Conservation (phyloP, 2,888 invertebrate species). For the Auanema freiburgensis region DNA sequence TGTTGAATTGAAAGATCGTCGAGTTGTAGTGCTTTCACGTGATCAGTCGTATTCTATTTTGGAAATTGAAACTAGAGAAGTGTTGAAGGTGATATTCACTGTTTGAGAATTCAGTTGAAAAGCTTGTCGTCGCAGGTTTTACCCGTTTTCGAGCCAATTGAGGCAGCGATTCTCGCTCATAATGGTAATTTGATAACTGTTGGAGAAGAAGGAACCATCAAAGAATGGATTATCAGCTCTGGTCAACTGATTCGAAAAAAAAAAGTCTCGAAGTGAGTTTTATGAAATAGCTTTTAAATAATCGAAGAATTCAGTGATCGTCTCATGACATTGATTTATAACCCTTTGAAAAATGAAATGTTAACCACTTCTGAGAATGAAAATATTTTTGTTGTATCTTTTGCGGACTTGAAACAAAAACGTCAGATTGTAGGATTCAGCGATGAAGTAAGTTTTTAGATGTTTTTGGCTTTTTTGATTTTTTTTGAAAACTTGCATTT, state of each 20-base stretch:
- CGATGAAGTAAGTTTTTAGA: conserved; percentile 73
- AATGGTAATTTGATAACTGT: conserved; percentile 50
- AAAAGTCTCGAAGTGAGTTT: conserved; percentile 28
- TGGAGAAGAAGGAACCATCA: conserved; percentile 55
- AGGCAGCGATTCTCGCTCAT: conserved; percentile 37
- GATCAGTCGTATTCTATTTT: conserved; percentile 55
- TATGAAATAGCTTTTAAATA: neutral
- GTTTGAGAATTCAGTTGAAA: conserved; percentile 6
- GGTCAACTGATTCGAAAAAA: conserved; percentile 31
- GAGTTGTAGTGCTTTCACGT: conserved; percentile 42
- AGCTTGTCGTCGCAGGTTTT: conserved; percentile 34
- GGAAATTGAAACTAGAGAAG: conserved; percentile 44
- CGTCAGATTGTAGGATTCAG: conserved; percentile 84
- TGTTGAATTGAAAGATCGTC: conserved; percentile 24
- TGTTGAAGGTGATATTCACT: conserved; percentile 23
- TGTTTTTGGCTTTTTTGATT: neutral
- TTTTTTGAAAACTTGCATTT: neutral
- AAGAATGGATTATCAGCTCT: conserved; percentile 46
- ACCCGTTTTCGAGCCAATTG: conserved; percentile 50
- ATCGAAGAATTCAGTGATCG: conserved; percentile 19
- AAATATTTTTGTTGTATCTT: conserved; percentile 49
- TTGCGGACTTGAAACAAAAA: conserved; percentile 25
- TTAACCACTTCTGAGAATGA: conserved; percentile 46
- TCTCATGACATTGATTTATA: conserved; percentile 45
- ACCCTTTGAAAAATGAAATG: conserved; percentile 34